phyloP scores from a whole-genome alignment of 2,888 invertebrate genomes.

The Eupithecia inturbata region DNA sequence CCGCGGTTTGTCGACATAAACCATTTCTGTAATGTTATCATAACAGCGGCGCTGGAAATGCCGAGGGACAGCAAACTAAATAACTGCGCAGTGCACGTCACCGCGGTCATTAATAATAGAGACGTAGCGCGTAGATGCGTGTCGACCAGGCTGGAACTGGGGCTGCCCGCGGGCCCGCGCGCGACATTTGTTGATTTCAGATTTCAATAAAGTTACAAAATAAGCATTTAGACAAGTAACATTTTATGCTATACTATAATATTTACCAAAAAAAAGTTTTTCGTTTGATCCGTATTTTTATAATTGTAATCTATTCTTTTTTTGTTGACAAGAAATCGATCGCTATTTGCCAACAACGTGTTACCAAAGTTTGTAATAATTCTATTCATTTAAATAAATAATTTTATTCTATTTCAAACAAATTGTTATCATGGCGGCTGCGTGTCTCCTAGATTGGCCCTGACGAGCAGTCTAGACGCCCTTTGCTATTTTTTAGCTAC shows the following conservation, averaged over 20 bases:
- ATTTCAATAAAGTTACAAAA: too few species aligned
- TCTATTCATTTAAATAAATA: background rate
- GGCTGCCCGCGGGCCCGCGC: background rate
- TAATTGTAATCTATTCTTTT: background rate
- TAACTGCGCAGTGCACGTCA: constrained; percentile 8
- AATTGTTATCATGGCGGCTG: too few species aligned
- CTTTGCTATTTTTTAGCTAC: background rate
- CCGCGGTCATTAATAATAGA: background rate
- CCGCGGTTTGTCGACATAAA: background rate
- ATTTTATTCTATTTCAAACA: background rate
- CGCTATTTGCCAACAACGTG: background rate
- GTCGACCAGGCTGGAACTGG: background rate
- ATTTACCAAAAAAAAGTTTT: too few species aligned
- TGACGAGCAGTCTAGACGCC: background rate
- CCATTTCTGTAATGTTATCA: constrained; percentile 7
- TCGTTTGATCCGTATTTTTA: too few species aligned
- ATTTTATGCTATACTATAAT: too few species aligned
- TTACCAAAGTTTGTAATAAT: too few species aligned
- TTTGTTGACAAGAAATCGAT: background rate
- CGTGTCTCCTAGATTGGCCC: background rate
- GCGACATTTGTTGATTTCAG: background rate
- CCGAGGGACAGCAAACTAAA: background rate
- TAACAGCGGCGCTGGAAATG: constrained; percentile 6
- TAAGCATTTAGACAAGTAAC: too few species aligned
- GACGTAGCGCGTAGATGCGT: background rate